Percentiles rank a stretch among this genome's conserved stretches.
These are phyloP conservation scores for Anarhynchus alexandrinus DNA, from an alignment of 2,113 vertebrate species.

Conservation along the genomic window DNA sequence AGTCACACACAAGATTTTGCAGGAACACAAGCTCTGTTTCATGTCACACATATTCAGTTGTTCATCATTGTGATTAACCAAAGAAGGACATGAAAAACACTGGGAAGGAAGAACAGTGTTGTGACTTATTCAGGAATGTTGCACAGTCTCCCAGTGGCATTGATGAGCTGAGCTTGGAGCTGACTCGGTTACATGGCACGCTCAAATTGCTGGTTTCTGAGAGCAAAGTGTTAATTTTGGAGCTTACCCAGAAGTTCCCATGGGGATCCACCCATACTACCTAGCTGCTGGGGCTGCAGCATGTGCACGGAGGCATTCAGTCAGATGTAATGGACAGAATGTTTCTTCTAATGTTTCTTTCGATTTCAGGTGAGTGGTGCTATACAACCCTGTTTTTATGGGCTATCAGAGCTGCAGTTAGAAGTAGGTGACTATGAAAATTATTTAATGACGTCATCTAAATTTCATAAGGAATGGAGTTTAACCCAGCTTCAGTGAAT, in stretches of 20 bases:
- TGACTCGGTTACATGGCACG: not conserved
- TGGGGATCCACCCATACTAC: not conserved
- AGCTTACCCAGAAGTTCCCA: not conserved
- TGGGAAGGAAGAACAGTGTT: not conserved
- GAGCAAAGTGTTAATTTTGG: not conserved
- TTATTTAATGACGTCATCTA: not conserved
- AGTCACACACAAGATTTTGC: not conserved
- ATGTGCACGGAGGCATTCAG: not conserved
- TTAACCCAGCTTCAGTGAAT: not conserved
- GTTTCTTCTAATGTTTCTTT: not conserved
- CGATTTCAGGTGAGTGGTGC: not conserved
- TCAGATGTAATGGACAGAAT: not conserved
- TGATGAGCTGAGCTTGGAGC: not conserved
- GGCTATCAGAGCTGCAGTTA: not conserved
- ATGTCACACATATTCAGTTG: not conserved
- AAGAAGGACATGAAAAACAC: not conserved
- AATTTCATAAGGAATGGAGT: not conserved
- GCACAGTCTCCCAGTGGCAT: not conserved
- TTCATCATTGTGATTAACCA: not conserved
- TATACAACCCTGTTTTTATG: not conserved
- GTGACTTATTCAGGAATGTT: not conserved
- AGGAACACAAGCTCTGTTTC: not conserved
- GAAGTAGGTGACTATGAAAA: not conserved
- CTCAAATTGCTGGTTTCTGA: not conserved
- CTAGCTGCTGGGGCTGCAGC: not conserved